Percentiles rank a stretch among this genome's conserved stretches.
Evolutionary conservation across 2,797 vertebrate genomes (phyloP).

Genomic region (Pipistrellus pygmaeus): DNA sequence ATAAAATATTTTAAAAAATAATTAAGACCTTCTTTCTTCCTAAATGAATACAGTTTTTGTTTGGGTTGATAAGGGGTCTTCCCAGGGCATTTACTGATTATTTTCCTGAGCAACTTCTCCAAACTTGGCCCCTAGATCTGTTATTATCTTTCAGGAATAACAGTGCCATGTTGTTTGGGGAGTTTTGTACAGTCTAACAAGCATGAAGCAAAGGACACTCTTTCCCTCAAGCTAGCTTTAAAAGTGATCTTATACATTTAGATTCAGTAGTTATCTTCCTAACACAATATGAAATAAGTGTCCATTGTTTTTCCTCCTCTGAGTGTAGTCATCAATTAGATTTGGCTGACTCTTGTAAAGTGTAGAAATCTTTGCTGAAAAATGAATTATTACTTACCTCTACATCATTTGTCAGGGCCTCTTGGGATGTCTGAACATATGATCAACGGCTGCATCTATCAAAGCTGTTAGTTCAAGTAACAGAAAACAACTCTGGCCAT

Average conservation of each 20-base stretch:
- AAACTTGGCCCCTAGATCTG: background rate
- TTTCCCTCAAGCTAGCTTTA: slow-evolving; percentile 26
- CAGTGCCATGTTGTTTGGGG: background rate
- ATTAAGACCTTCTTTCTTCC: background rate
- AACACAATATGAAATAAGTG: background rate
- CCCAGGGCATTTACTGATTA: background rate
- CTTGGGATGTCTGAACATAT: background rate
- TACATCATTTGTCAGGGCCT: background rate
- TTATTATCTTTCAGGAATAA: background rate
- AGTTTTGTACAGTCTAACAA: slow-evolving; percentile 19
- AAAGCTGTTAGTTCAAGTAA: background rate
- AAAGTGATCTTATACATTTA: background rate
- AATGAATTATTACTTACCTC: slow-evolving; percentile 22
- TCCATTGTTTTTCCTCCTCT: background rate
- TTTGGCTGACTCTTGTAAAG: slow-evolving; percentile 19
- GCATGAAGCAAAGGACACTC: background rate
- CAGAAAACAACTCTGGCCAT: background rate
- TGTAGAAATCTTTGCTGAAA: slow-evolving; percentile 8
- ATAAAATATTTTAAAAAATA: too few species aligned
- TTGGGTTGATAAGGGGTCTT: fast-evolving
- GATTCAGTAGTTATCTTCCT: slow-evolving; percentile 29
- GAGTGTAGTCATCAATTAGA: background rate
- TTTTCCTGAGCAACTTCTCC: background rate
- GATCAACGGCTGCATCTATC: background rate
- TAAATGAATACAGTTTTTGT: background rate